A percentile compares a stretch with the other conserved stretches of the same genome.
These are phyloP conservation scores for Leucoraja ocellata DNA, from an alignment of 2,797 vertebrate genomes.

Conservation along the genomic window DNA sequence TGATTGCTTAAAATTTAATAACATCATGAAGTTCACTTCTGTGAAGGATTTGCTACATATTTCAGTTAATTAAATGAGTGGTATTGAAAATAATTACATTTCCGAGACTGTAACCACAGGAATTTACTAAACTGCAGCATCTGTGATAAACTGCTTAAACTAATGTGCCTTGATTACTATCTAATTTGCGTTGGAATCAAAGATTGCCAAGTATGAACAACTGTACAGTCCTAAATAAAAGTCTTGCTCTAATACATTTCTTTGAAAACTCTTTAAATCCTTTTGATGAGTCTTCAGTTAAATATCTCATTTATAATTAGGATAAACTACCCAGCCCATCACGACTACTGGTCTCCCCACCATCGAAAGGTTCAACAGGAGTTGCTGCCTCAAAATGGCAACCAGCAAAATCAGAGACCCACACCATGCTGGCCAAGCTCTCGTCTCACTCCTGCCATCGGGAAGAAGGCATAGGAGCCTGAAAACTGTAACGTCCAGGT, in stretches of 20 bases:
- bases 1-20: conserved; percentile 25
- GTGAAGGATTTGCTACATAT: background rate
- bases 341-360: too few relatives aligned
- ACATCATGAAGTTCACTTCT: conserved; percentile 24
- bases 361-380: too few relatives aligned
- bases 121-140: background rate
- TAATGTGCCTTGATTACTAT: background rate
- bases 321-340: background rate
- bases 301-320: background rate
- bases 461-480: too few relatives aligned
- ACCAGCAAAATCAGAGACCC: too few relatives aligned
- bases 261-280: conserved; percentile 3
- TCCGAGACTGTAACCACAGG: background rate
- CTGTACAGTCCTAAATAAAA: background rate
- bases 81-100: conserved; percentile 19
- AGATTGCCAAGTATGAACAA: conserved; percentile 3
- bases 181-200: background rate
- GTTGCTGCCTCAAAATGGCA: too few relatives aligned
- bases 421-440: too few relatives aligned
- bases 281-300: too few relatives aligned
- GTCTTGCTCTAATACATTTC: background rate
- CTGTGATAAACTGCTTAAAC: background rate
- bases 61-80: conserved; percentile 33
- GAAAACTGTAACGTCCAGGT: too few relatives aligned
- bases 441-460: too few relatives aligned